These are phyloP conservation scores for Phocoena sinus DNA, from an alignment of 2,113 vertebrate genomes.

Conservation along the genomic window DNA sequence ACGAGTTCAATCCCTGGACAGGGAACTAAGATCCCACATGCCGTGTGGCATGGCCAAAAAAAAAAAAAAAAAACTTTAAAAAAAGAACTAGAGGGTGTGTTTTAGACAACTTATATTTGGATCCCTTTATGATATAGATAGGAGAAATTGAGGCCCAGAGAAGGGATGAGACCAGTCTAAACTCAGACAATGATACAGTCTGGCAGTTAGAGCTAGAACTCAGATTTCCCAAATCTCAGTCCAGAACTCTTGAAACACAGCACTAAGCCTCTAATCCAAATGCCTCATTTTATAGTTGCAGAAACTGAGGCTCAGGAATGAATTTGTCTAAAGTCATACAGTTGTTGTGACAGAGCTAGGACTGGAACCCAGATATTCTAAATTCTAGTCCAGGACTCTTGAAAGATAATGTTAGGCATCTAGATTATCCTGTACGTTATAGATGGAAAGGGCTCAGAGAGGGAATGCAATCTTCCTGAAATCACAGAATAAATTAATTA, in stretches of 20 bases:
- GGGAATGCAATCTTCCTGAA: not conserved
- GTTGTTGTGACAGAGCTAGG: not conserved
- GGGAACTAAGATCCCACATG: not conserved
- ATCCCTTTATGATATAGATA: not conserved
- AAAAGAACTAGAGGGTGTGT: not conserved
- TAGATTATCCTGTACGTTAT: not conserved
- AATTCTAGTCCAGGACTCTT: not conserved
- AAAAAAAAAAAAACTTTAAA: no score
- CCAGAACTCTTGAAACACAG: conserved; percentile 3
- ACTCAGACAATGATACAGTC: not conserved
- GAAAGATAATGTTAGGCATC: conserved; percentile 10
- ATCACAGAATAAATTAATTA: not conserved
- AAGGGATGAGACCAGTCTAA: not conserved
- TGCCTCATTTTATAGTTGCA: conserved; percentile 2
- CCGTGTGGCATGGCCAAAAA: no score
- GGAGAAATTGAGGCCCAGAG: conserved; percentile 1
- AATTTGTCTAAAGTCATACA: not conserved
- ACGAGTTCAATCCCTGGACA: not conserved
- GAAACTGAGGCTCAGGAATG: not conserved
- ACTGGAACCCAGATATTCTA: not conserved
- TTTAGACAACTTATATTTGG: conserved; percentile 4
- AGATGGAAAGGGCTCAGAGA: not conserved
- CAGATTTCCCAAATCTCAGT: conserved; percentile 10
- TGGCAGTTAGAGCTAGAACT: not conserved
- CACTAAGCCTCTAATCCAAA: not conserved